Base-by-base conservation (phyloP, 2,797 vertebrate genomes). In the Macropodus opercularis region DNA sequence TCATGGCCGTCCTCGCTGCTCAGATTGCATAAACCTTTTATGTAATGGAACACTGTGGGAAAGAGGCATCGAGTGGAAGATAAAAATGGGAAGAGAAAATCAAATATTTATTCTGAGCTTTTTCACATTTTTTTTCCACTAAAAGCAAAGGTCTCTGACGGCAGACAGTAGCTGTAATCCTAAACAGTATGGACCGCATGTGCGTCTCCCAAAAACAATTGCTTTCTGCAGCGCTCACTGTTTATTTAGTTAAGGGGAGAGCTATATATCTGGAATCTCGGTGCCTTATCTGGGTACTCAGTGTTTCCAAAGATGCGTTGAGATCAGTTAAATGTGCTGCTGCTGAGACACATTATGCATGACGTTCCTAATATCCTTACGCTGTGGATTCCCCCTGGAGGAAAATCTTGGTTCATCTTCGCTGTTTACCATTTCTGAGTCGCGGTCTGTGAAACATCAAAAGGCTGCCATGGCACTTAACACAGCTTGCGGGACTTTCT, bases 21-120 rank as follows among this genome's bases (percentile, higher is more conserved):
- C 81, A 75, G 82, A 87, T 92, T 93, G 89, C 91, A 88, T 91
- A 91, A 92, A 89, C 83, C 89, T 90, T 92, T 92, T 92, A 92
- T 91, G 88, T 92, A 93, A 92, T 87, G 80, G 86, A 89, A 89
- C 86, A 88, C 90, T 87, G 87, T 89, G 83, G 81, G 85, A 90
- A 85, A 91, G 83, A 89, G 85, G 77, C 83, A 90, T 88, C 49
- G 58, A 86, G 85, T 88, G 85, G 77, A 87, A 80, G 88, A 90
- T 82, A 85, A 83, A 92, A 91, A 92, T 86, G 85, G 85, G 80
- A 86, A 86, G 85, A 90, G 78, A 84, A 89, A 86, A 91, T 91
- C 78, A 89, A 92, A 92, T 91, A 91, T 93, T 92, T 91, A 93
- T 90, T 77, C 75, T 76, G 51, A 84, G 75, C 78, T 73, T 79